Base-by-base conservation (phyloP, 2,888 invertebrate genomes). In the Biston betularia region DNA sequence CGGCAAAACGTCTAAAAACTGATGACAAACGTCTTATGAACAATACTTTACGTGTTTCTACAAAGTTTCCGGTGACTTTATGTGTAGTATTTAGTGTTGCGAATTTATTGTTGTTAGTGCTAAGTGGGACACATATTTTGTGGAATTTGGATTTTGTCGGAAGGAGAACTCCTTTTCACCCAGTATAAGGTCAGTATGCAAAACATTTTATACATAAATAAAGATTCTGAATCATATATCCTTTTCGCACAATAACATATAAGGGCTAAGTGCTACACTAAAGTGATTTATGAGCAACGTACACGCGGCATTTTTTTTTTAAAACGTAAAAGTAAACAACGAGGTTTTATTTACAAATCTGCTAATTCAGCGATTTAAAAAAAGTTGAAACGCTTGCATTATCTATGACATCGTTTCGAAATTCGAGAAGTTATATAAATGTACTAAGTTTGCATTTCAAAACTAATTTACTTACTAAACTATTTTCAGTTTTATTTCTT, bases 281-380 rank as follows among this genome's bases (percentile, higher is more conserved):
- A 83, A 83, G 80, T 81, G 72, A 79, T 74, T n/a, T n/a, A 77
- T 80, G 58, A 59, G 33, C 54, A 48, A 44, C 65, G 69, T 69
- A 75, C 76, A 83, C 83, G 83, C 83, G 83, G 83, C 83, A 80
- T 76, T 72, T 79, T 79, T 78, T 79, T 78, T 75, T 79, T 78
- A 74, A 61, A 72, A 61, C 68, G 62, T 65, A 74, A 78, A 80
- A 59, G 81, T 83, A 83, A 83, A 83, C 83, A 83, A 74, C 74
- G 75, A 71, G 70, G 68, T 74, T 62, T 57, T 67, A 65, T 66
- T 65, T 65, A 65, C 66, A 50, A 59, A 60, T 52, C 33, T 57
- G 54, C 8, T 9, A 53, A 55, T 34, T 61, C 58, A 50, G 63
- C 63, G 24, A 44, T 54, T 67, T 63, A 14, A 15, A 53, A n/a